phyloP scores from a whole-genome alignment of 2,113 vertebrate genomes.

The Eurypyga helias region DNA sequence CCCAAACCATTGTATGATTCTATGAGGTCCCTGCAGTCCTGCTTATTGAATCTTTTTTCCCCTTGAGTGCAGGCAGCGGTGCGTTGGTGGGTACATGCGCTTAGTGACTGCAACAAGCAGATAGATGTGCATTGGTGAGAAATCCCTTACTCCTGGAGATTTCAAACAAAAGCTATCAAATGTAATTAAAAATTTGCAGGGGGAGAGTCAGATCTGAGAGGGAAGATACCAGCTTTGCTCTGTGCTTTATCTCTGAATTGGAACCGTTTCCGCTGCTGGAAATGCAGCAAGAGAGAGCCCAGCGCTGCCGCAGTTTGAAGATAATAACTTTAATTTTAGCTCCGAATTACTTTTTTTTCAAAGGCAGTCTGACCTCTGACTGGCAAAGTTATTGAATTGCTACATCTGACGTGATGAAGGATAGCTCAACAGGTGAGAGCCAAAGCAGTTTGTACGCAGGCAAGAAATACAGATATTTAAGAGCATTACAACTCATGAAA shows the following conservation, averaged over 20 bases:
- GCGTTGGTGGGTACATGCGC: not conserved
- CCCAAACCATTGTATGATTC: too few species aligned
- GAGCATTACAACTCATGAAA: slow-evolving; percentile 14
- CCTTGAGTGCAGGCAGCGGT: not conserved
- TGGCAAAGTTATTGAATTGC: slow-evolving; percentile 77
- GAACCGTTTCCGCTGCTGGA: slow-evolving; percentile 12
- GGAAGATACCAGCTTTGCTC: slow-evolving; percentile 56
- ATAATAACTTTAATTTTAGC: slow-evolving; percentile 83
- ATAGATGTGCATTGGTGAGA: slow-evolving; percentile 43
- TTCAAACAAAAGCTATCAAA: slow-evolving; percentile 58
- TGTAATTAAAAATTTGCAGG: slow-evolving; percentile 55
- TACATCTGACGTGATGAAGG: slow-evolving; percentile 35
- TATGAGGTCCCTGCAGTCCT: not conserved
- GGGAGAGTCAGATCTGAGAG: slow-evolving; percentile 42
- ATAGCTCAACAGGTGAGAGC: slow-evolving; percentile 10
- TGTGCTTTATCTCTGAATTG: slow-evolving; percentile 40
- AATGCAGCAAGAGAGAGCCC: not conserved
- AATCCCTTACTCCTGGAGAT: slow-evolving; percentile 38
- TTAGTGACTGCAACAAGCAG: slow-evolving; percentile 27
- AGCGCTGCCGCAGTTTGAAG: slow-evolving; percentile 64
- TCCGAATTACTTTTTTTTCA: slow-evolving; percentile 80
- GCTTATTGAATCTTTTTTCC: not conserved
- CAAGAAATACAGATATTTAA: slow-evolving; percentile 60
- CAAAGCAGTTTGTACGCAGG: not conserved
- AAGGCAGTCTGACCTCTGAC: slow-evolving; percentile 81